Conservation (phyloP, 1,140 invertebrate genomes). For the Dendroctonus ponderosae region DNA sequence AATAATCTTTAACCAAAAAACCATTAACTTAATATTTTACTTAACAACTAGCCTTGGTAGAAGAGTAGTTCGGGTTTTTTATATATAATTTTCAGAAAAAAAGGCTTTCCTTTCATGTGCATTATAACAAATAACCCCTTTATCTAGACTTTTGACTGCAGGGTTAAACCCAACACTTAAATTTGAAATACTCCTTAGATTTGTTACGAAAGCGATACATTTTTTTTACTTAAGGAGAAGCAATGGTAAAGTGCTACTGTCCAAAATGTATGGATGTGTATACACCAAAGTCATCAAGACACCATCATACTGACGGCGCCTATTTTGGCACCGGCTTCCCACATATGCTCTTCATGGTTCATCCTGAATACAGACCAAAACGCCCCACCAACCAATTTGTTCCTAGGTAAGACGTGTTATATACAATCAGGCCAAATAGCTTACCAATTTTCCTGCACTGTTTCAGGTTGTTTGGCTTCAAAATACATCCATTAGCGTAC, state of each 20-base stretch:
- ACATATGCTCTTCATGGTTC: slow-evolving; percentile 99
- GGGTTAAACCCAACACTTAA: too few relatives aligned
- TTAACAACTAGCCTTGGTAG: too few relatives aligned
- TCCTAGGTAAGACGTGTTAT: slow-evolving; percentile 66
- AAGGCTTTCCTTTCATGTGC: too few relatives aligned
- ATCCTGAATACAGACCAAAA: slow-evolving; percentile 98
- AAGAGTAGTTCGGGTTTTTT: too few relatives aligned
- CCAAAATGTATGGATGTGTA: slow-evolving; percentile 99
- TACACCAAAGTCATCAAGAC: slow-evolving; percentile 97
- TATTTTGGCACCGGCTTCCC: slow-evolving; percentile 99
- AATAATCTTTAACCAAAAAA: too few relatives aligned
- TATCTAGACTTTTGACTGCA: too few relatives aligned
- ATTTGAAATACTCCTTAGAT: too few relatives aligned
- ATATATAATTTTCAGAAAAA: too few relatives aligned
- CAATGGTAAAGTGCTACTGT: slow-evolving; percentile 99
- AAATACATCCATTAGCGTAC: slow-evolving; percentile 98
- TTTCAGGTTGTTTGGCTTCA: slow-evolving; percentile 97
- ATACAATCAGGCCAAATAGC: slow-evolving; percentile 4
- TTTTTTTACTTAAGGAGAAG: slow-evolving; percentile 70
- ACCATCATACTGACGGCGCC: slow-evolving; percentile 98
- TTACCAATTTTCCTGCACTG: slow-evolving; percentile 33
- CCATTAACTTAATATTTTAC: too few relatives aligned
- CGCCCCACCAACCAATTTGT: slow-evolving; percentile 96
- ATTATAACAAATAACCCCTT: too few relatives aligned
- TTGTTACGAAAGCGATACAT: too few relatives aligned